Evolutionary conservation across 2,113 vertebrate species (phyloP), one percentile per base, ranked within the genome.

Genomic region (Aspidoscelis tigris): DNA sequence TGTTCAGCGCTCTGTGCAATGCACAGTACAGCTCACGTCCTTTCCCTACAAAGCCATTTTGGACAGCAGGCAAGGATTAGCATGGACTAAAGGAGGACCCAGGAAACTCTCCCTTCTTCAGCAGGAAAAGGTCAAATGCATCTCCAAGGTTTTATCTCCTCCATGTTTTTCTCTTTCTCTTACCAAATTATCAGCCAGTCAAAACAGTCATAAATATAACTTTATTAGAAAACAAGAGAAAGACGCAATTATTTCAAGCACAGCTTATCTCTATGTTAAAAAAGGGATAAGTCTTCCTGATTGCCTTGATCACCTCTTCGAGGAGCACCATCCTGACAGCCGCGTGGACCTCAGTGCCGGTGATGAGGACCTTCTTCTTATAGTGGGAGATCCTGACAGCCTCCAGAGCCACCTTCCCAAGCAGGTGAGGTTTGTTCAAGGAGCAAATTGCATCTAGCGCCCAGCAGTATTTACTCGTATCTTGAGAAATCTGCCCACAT

Each of bases 311-410:
- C 22, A 73, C 91, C 50, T 89, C 87, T 81, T 0, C 21, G 69
- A 89, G 81, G 85, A 93, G 71, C 58, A 92, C 91, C 81, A 94
- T 18, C 47, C 86, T 82, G 0, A 53, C 47, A 70, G 92, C 91
- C 79, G 84, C 78, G 65, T 90, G 81, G 1, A 91, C n/a, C 4
- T 90, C 91, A 0, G 12, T 64, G n/a, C 24, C 24, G 3, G 89
- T 0, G 0, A 90, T 50, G 24, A 10, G 69, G 21, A 43, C 14
- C 22, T 85, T 92, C 5, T 84, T 20, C 44, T 55, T 0, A 0
- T 11, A 78, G 65, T 2, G 1, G 14, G 78, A 64, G 33, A 93
- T 20, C 33, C 83, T 21, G 1, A 86, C 5, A 0, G 92, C 90
- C 76, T 90, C 90, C 83, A 90, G 68, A 0, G 84, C 89, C 81